Conservation (phyloP, 2,113 vertebrate species). For the Eolophus roseicapilla region DNA sequence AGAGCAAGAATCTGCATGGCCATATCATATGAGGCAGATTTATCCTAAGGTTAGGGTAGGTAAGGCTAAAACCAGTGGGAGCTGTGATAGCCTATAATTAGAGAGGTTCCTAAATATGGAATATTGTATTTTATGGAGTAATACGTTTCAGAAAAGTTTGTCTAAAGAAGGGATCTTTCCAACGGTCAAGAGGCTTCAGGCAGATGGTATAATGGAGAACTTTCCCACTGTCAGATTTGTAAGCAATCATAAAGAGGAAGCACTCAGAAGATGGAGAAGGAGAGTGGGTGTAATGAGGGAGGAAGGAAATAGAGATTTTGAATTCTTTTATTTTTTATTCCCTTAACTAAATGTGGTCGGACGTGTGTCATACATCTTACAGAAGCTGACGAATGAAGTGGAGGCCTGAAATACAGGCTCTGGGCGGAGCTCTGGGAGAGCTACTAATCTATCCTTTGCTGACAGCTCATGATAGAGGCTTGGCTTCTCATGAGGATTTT, state of each 20-base stretch:
- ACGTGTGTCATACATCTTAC: neutral
- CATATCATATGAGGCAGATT: neutral
- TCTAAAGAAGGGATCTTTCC: neutral
- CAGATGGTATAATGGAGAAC: constrained; percentile 38
- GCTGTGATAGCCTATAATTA: neutral
- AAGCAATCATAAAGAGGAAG: constrained; percentile 32
- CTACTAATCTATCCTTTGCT: neutral
- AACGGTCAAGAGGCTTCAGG: constrained; percentile 22
- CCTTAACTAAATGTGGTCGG: neutral
- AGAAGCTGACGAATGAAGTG: neutral
- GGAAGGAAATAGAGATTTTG: constrained; percentile 30
- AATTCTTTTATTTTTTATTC: neutral
- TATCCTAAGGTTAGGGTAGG: neutral
- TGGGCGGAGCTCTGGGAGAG: neutral
- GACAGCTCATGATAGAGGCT: neutral
- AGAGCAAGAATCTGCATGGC: neutral
- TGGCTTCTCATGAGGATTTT: neutral
- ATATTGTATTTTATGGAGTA: constrained; percentile 2
- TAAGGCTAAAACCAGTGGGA: constrained; percentile 17
- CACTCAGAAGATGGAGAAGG: constrained; percentile 22
- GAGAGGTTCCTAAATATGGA: constrained; percentile 1
- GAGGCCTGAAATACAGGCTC: neutral
- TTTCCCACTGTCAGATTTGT: constrained; percentile 20
- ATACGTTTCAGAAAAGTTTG: neutral
- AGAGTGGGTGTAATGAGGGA: constrained; percentile 53